Base-by-base conservation (phyloP, 2,113 vertebrate genomes). In the Arizona elegans region DNA sequence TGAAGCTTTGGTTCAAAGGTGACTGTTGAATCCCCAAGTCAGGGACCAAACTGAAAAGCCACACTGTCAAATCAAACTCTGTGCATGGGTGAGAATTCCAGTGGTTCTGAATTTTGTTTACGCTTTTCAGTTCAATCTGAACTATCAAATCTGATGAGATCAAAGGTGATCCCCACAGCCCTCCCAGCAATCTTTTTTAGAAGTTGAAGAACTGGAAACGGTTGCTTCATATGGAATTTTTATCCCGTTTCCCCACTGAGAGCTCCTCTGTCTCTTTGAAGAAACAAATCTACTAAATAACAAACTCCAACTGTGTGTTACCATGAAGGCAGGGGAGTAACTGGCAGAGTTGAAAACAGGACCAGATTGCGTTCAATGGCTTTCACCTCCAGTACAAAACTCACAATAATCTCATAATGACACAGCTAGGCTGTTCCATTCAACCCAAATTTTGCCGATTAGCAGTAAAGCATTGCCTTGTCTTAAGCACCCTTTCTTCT, bases 201-300 rank as follows among this genome's bases (percentile, higher is more conserved):
- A 50, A 93, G 3, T 95, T 52, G 8, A 94, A 96, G 88, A 96
- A 86, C 21, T 93, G 87, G 89, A 90, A 24, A 43, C 38, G 91
- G 89, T 93, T 65, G 0, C 87, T 93, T 95, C 86, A 96, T 96
- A 94, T 55, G 21, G 8, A 29, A 29, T 7, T 91, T 92, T 56
- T 29, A 94, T 85, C 95, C 90, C 86, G 13, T 86, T 95, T 96
- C 91, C 26, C 29, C 50, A 52, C 88, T 92, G 92, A 93, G 26
- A 50, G 96, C 50, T 94, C 75, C 54, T 58, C 11, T 47, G 53
- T 86, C 93, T 89, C 94, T 92, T 91, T 95, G 96, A 93, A 96
- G 95, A 96, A 93, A 92, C 95, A 95, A 97, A 97, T 96, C 94
- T 96, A 91, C 94, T 95, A 97, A 97, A 97, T 95, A 97, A 93